Evolutionary conservation across 1,140 invertebrate species (phyloP).

Genomic region (Procambarus virginalis): DNA sequence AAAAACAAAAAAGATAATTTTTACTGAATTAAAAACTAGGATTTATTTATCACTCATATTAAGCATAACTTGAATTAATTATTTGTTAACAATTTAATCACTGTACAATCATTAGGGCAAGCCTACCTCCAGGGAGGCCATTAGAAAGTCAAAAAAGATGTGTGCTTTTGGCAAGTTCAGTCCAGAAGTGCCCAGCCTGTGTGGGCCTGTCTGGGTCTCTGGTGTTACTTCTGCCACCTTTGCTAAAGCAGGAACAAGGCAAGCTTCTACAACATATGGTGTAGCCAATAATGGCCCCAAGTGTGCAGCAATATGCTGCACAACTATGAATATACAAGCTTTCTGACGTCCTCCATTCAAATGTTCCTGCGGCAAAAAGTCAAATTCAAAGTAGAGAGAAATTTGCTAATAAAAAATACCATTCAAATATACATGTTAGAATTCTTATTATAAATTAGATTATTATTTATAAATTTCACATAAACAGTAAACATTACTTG

Average conservation of each 20-base stretch:
- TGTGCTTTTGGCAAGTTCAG: conserved; percentile 71
- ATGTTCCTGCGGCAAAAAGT: neutral
- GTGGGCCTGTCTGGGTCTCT: neutral
- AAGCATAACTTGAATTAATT: neutral
- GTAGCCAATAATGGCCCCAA: conserved; percentile 77
- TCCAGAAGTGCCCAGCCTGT: neutral
- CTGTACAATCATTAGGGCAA: neutral
- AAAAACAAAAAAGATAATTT: neutral
- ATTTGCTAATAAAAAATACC: neutral
- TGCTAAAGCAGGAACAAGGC: conserved; percentile 76
- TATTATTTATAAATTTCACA: neutral
- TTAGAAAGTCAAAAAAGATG: conserved; percentile 79
- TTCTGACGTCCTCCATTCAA: neutral
- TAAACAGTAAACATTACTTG: neutral
- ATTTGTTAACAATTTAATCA: neutral
- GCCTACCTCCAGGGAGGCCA: conserved; percentile 80
- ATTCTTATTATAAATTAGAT: neutral
- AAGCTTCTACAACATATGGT: conserved; percentile 78
- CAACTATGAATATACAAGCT: conserved; percentile 71
- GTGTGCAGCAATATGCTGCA: conserved; percentile 76
- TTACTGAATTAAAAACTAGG: no score
- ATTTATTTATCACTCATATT: neutral
- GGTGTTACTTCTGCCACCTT: conserved; percentile 71
- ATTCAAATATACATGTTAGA: neutral
- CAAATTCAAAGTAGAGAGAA: no score